Percentiles rank a stretch among this genome's conserved stretches.
These are phyloP conservation scores for Glyphotaelius pellucidus DNA, from an alignment of 2,888 invertebrate genomes.

Conservation along the genomic window DNA sequence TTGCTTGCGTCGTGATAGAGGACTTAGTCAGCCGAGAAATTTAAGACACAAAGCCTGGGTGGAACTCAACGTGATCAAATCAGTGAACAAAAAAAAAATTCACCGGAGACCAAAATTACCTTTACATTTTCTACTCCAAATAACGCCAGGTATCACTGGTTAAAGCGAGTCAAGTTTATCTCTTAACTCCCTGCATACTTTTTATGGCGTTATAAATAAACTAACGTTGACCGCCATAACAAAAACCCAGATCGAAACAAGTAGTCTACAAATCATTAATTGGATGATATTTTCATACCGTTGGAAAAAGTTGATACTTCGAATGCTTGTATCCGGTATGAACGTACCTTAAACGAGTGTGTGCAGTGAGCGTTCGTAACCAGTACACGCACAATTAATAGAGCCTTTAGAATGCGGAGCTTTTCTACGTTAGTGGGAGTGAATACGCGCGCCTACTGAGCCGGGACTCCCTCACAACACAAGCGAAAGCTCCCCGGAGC, in stretches of 20 bases:
- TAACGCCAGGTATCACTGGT: no score
- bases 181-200: background rate
- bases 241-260: background rate
- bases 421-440: conserved; percentile 25
- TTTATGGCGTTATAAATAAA: background rate
- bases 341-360: background rate
- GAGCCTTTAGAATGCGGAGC: background rate
- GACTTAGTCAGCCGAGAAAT: no score
- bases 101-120: no score
- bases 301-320: background rate
- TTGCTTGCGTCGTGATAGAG: no score
- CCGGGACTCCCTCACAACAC: conserved; percentile 39
- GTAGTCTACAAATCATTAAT: no score
- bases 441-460: conserved; percentile 39
- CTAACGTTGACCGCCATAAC: background rate
- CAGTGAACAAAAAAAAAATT: no score
- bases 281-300: background rate
- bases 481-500: conserved; percentile 35
- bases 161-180: no score
- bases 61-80: no score
- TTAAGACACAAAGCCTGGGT: no score
- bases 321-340: background rate
- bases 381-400: background rate
- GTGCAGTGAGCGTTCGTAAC: background rate
- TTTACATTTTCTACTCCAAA: no score